Base-by-base conservation (phyloP, 2,113 vertebrate species). In the Megalops atlanticus region DNA sequence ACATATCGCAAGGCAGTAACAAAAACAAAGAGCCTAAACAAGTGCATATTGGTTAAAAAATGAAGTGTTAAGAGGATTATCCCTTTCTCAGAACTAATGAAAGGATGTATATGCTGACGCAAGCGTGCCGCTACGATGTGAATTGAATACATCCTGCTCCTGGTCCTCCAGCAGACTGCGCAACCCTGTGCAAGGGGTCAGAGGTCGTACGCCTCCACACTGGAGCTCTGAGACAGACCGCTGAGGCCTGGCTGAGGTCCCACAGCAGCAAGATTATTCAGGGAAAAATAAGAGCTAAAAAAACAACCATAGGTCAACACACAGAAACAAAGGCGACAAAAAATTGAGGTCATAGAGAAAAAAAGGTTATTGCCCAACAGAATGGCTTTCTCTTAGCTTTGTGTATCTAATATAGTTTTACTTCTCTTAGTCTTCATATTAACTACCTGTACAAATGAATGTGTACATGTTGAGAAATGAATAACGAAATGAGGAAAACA, bases 21-120 rank as follows among this genome's bases (percentile, higher is more conserved):
- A n/a, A n/a, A n/a, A 86, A 88, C 81, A 86, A 90, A 89, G 92
- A 86, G 90, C 84, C 83, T 83, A 89, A 90, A 91, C 84, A 92
- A 93, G 90, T 86, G 87, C 82, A 85, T 89, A 86, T 89, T 92
- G 93, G 91, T 85, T 88, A 90, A 91, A 82, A 88, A 81, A 89
- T 90, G 86, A 91, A 87, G 64, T 89, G 27, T 78, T 92, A 93
- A 92, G 90, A 90, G 83, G 94, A 94, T 95, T 95, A 94, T 70
- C 74, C 85, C 76, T 88, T 86, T 89, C 86, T 85, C 86, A 75
- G 79, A 89, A 54, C 18, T 90, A 89, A 89, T 90, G 91, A 91
- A 92, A 91, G 77, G 2, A 87, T 82, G 83, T 83, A 80, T 74
- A 87, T 82, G 79, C 68, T 85, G 86, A 82, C 89, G 88, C 88